These are phyloP conservation scores for Mixornis gularis DNA, from an alignment of 2,113 vertebrate genomes.

Conservation along the genomic window DNA sequence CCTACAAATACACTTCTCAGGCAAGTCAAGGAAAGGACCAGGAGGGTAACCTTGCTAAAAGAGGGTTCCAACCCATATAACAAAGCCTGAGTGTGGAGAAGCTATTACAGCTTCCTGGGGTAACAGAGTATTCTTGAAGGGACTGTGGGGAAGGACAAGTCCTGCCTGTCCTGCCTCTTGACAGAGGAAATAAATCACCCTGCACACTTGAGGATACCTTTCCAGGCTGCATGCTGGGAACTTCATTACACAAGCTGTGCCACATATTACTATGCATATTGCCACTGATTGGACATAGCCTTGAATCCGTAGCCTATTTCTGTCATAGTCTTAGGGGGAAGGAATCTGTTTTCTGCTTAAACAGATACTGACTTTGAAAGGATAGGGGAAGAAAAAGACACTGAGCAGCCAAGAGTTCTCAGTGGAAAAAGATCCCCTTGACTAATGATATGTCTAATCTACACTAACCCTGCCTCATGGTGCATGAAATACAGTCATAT, in stretches of 20 bases:
- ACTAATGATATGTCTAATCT: constrained; percentile 67
- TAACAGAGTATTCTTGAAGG: constrained; percentile 79
- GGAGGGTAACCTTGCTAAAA: constrained; percentile 40
- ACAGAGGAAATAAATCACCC: constrained; percentile 99
- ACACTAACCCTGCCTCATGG: constrained; percentile 36
- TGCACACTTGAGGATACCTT: constrained; percentile 95
- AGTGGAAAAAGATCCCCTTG: constrained; percentile 57
- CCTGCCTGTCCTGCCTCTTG: constrained; percentile 94
- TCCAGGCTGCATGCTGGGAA: constrained; percentile 96
- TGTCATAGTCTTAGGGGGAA: constrained; percentile 83
- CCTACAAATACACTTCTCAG: background rate
- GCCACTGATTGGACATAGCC: constrained; percentile 85
- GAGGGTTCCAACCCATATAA: constrained; percentile 41
- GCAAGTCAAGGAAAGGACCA: constrained; percentile 10
- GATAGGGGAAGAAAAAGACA: constrained; percentile 58
- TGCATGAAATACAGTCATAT: constrained; percentile 51
- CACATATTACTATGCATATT: constrained; percentile 96
- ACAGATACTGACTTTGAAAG: constrained; percentile 70
- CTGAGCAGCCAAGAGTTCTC: constrained; percentile 57
- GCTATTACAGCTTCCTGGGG: constrained; percentile 62
- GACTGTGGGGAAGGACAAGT: constrained; percentile 90
- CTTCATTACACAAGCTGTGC: constrained; percentile 98
- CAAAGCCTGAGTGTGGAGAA: constrained; percentile 15
- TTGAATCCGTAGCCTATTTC: constrained; percentile 87
- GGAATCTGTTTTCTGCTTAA: constrained; percentile 82